Evolutionary conservation across 2,797 vertebrate genomes (phyloP).

Genomic region (Mus spretus): DNA sequence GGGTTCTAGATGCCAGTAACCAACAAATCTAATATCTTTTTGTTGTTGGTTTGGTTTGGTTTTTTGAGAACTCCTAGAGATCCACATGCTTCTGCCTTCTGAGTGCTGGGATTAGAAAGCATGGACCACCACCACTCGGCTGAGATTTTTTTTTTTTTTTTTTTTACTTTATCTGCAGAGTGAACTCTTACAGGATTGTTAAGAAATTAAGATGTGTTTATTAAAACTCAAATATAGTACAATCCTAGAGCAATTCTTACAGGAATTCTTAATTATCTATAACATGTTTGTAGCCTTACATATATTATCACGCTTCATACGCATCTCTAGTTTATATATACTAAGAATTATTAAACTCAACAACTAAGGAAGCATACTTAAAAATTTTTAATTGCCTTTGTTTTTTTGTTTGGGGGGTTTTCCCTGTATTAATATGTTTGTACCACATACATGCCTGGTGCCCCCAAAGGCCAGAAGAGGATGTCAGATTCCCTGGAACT

Average conservation of each 20-base stretch:
- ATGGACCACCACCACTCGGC: not conserved
- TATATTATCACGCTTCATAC: conserved; percentile 34
- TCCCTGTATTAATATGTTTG: not conserved
- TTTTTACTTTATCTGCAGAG: conserved; percentile 33
- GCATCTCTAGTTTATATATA: conserved; percentile 56
- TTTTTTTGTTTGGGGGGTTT: not conserved
- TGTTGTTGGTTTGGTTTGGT: not conserved
- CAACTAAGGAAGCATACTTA: conserved; percentile 38
- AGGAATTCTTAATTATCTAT: not conserved
- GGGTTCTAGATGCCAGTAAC: conserved; percentile 43
- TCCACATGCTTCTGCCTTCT: not conserved
- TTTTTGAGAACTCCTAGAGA: not conserved
- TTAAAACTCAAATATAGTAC: conserved; percentile 58
- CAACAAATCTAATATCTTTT: conserved; percentile 35
- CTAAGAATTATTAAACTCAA: conserved; percentile 49
- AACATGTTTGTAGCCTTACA: conserved; percentile 34
- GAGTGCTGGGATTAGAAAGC: too few species aligned
- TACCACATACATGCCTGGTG: not conserved
- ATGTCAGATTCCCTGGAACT: not conserved
- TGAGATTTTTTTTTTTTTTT: not conserved
- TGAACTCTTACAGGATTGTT: conserved; percentile 20
- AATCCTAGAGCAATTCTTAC: conserved; percentile 13
- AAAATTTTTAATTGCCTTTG: not conserved
- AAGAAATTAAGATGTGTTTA: conserved; percentile 61
- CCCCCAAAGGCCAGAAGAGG: not conserved